Base-by-base conservation (phyloP, 2,888 invertebrate genomes). In the Slavum lentiscoides region DNA sequence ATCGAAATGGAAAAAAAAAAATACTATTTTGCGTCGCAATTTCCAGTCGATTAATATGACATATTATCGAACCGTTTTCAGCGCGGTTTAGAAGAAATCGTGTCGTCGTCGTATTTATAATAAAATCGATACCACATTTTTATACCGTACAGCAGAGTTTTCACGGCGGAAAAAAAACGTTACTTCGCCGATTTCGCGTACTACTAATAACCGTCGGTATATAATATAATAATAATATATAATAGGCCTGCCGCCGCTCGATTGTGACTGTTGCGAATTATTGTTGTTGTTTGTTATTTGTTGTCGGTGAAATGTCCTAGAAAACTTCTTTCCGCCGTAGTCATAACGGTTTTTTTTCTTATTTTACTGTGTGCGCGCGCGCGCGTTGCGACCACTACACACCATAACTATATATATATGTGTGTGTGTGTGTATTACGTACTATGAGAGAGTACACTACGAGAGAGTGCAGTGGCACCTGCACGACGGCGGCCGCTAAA, bases 391-490 rank as follows among this genome's bases (percentile, higher is more conserved):
- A 23, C 21, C 21, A 30, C 53, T 30, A 30, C 30, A 30, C 30
- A 30, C 30, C 30, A 30, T 30, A 30, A 15, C 53, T 53, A 53
- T 53, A 53, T 70, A 37, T 58, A 68, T 17, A 19, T 30, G 4
- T 30, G 4, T n/a, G n/a, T n/a, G 30, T 30, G 30, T 30, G 4
- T 30, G 4, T 8, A n/a, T 23, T 59, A 59, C 15, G 21, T 21
- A 43, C 59, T 23, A 61, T 21, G 59, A 13, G 37, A 69, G 53
- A 39, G 39, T 39, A n/a, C n/a, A n/a, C n/a, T n/a, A 30, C 30
- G 37, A 62, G 69, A 80, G 77, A 80, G 69, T 70, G 70, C 70
- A 64, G 55, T 80, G 77, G 70, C 76, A 76, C 69, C 76, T 76
- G 76, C 61, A 9, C 43, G 55, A 62, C 19, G 61, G 61, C 43